Evolutionary conservation across 2,888 invertebrate genomes (phyloP).

Genomic region (Drosophila differens): DNA sequence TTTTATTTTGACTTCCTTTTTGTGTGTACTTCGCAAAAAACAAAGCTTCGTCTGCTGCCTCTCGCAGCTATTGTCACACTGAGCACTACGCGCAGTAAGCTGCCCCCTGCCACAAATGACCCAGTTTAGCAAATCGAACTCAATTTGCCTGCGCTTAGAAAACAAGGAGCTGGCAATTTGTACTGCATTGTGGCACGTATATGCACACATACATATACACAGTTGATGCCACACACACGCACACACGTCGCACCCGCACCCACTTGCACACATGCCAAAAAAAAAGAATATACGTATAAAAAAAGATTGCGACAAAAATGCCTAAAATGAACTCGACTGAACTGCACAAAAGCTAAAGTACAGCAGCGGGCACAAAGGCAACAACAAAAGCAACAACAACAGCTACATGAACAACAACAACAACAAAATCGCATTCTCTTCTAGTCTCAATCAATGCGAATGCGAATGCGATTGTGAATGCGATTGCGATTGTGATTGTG

Average conservation of each 20-base stretch:
- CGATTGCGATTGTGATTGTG: constrained; percentile 5
- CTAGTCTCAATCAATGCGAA: constrained; percentile 53
- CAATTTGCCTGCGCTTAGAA: neutral
- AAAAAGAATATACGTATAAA: constrained; percentile 18
- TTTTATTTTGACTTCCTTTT: neutral
- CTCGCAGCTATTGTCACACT: neutral
- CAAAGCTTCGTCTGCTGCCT: neutral
- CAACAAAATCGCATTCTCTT: constrained; percentile 20
- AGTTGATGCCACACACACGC: neutral
- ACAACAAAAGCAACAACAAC: constrained; percentile 17
- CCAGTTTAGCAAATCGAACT: constrained; percentile 28
- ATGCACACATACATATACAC: constrained; percentile 13
- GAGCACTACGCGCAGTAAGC: neutral
- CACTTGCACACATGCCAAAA: constrained; percentile 52
- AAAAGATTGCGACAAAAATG: constrained; percentile 10
- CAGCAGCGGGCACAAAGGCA: constrained; percentile 74
- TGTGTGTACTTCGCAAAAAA: neutral
- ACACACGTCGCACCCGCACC: constrained; percentile 10
- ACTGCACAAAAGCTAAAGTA: constrained; percentile 63
- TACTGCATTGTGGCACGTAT: constrained; percentile 60
- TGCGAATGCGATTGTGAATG: constrained; percentile 14
- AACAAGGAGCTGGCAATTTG: constrained; percentile 18
- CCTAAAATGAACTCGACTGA: constrained; percentile 68
- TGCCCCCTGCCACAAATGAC: constrained; percentile 19
- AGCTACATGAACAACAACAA: constrained; percentile 10